These are phyloP conservation scores for Yasuhikotakia modesta DNA, from an alignment of 2,797 vertebrate genomes.

Conservation along the genomic window DNA sequence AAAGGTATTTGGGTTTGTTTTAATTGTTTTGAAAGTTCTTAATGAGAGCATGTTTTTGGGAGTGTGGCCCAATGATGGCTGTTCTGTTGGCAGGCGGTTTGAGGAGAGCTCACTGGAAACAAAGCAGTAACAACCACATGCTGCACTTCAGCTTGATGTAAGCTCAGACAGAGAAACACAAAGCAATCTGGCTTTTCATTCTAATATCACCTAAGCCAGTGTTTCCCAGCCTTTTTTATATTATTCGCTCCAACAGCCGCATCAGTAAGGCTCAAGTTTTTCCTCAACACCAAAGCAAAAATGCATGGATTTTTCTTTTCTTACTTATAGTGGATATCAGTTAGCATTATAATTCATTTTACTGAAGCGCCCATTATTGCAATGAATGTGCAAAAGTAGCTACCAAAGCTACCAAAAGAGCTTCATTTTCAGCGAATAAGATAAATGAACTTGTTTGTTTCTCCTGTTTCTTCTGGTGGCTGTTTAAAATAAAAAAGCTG, in stretches of 20 bases:
- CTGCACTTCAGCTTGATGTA: conserved; percentile 54
- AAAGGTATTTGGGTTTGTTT: background rate
- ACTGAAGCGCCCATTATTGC: no score
- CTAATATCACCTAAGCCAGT: conserved; percentile 46
- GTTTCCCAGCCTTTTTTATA: background rate
- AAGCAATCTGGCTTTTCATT: conserved; percentile 52
- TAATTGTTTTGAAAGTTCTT: conserved; percentile 21
- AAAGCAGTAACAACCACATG: conserved; percentile 44
- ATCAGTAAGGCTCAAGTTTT: background rate
- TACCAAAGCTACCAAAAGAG: background rate
- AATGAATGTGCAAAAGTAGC: no score
- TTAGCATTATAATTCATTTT: background rate
- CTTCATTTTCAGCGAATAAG: background rate
- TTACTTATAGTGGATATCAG: background rate
- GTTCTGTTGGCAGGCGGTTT: conserved; percentile 50
- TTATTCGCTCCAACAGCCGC: background rate
- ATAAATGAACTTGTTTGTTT: background rate
- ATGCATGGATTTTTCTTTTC: conserved; percentile 4
- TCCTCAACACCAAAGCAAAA: background rate
- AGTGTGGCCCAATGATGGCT: conserved; percentile 18
- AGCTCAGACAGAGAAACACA: conserved; percentile 50
- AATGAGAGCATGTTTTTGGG: conserved; percentile 23
- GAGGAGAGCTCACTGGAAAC: conserved; percentile 47
- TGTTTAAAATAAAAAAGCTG: background rate
- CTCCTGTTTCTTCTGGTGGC: background rate